These are phyloP conservation scores for Catotricha subobsoleta DNA, from an alignment of 2,888 invertebrate species.

Conservation along the genomic window DNA sequence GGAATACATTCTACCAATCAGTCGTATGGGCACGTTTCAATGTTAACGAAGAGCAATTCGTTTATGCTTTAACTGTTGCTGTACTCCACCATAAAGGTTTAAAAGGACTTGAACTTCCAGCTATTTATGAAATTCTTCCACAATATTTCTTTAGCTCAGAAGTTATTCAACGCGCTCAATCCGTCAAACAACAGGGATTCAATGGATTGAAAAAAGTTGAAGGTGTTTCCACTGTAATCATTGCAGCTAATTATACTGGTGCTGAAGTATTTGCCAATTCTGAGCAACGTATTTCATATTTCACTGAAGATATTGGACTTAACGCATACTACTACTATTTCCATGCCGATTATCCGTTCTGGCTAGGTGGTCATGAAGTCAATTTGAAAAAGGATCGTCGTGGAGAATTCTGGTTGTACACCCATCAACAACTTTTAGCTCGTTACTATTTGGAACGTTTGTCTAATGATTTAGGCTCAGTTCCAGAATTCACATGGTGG, in stretches of 20 bases:
- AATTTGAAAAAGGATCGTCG: constrained; percentile 35
- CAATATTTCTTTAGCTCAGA: constrained; percentile 43
- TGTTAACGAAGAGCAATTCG: constrained; percentile 43
- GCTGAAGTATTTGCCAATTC: constrained; percentile 36
- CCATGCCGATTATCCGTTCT: constrained; percentile 43
- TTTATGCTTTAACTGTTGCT: constrained; percentile 41
- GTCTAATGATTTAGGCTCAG: constrained; percentile 40
- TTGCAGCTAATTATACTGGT: constrained; percentile 50
- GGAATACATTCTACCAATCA: constrained; percentile 51
- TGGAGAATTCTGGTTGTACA: constrained; percentile 45
- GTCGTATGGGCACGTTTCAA: constrained; percentile 48
- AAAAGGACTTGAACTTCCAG: constrained; percentile 39
- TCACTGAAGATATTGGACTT: constrained; percentile 50
- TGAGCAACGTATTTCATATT: constrained; percentile 44
- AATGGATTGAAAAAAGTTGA: constrained; percentile 24
- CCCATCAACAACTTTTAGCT: constrained; percentile 46
- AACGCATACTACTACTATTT: constrained; percentile 48
- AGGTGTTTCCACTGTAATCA: constrained; percentile 29
- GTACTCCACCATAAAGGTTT: constrained; percentile 39
- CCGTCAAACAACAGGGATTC: constrained; percentile 30
- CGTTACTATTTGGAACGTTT: constrained; percentile 53
- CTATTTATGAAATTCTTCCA: constrained; percentile 49
- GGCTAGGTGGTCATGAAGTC: constrained; percentile 37
- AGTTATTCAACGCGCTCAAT: constrained; percentile 25
- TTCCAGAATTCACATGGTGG: constrained; percentile 38